Evolutionary conservation across 2,113 vertebrate genomes (phyloP).

Genomic region (Muscicapa adusta): DNA sequence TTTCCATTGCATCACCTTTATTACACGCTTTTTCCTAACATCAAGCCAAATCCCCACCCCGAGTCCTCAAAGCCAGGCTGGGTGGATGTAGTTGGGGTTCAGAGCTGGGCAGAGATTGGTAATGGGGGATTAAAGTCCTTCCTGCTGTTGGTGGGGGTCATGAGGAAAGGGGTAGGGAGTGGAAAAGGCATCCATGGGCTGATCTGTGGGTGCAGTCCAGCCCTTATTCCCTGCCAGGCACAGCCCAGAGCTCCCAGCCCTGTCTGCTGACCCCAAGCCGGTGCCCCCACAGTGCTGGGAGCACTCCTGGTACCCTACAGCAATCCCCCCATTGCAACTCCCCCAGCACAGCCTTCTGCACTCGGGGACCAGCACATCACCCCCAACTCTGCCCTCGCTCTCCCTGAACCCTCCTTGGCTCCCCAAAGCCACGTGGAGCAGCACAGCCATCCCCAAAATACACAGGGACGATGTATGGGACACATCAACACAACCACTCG

Average conservation of each 20-base stretch:
- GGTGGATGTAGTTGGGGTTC: background rate
- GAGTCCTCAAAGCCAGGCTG: background rate
- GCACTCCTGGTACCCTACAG: background rate
- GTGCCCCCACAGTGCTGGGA: background rate
- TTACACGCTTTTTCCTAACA: background rate
- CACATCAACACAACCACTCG: conserved; percentile 9
- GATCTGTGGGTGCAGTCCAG: background rate
- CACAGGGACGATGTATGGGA: background rate
- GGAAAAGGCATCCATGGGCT: background rate
- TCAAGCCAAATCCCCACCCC: background rate
- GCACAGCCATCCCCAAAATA: background rate
- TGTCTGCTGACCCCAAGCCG: fast-evolving
- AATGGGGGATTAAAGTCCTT: background rate
- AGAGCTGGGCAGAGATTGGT: background rate
- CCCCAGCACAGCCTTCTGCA: background rate
- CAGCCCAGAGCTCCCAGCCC: background rate
- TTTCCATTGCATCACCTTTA: conserved; percentile 31
- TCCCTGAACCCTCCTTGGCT: background rate
- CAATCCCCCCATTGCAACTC: background rate
- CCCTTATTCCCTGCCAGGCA: background rate
- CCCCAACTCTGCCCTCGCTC: background rate
- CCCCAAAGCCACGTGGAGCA: background rate
- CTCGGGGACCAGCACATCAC: fast-evolving
- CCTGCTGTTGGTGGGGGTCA: background rate
- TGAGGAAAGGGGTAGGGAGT: background rate